phyloP scores from a whole-genome alignment of 2,888 invertebrate species.

The Antitype chi region DNA sequence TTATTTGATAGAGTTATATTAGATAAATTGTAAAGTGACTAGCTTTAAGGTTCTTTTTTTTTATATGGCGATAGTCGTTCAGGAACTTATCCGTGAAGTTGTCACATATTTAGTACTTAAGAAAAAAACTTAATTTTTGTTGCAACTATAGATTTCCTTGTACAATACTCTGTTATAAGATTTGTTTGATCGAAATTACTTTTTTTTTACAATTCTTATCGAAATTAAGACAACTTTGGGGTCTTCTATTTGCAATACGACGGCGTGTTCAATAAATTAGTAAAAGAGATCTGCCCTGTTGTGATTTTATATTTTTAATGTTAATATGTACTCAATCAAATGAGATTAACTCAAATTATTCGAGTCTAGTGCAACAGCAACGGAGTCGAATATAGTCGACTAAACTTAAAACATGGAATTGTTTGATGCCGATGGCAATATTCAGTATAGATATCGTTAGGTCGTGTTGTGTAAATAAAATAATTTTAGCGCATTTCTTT shows the following conservation, averaged over 20 bases:
- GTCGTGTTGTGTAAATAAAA: slow-evolving; percentile 83
- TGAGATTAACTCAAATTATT: slow-evolving; percentile 85
- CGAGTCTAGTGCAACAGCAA: slow-evolving; percentile 76
- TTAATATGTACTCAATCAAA: slow-evolving; percentile 84
- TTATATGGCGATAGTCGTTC: slow-evolving; percentile 89
- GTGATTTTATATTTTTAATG: slow-evolving; percentile 84
- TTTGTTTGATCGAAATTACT: slow-evolving; percentile 55
- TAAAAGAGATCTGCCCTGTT: slow-evolving; percentile 87
- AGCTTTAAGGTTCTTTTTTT: slow-evolving; percentile 86
- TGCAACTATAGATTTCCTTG: slow-evolving; percentile 73
- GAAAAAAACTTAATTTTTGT: slow-evolving; percentile 83
- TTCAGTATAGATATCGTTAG: slow-evolving; percentile 74
- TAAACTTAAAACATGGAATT: slow-evolving; percentile 75
- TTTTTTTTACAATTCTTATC: slow-evolving; percentile 36
- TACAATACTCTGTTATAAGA: slow-evolving; percentile 62
- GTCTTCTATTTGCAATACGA: slow-evolving; percentile 65
- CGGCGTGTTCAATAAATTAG: slow-evolving; percentile 71
- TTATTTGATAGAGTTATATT: slow-evolving; percentile 90
- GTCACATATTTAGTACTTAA: slow-evolving; percentile 87
- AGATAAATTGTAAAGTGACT: slow-evolving; percentile 90
- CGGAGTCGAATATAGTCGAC: slow-evolving; percentile 58
- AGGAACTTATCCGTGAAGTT: slow-evolving; percentile 80
- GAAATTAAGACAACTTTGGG: slow-evolving; percentile 42
- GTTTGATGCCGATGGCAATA: slow-evolving; percentile 78
- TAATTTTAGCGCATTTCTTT: slow-evolving; percentile 87